Evolutionary conservation across 2,888 invertebrate species (phyloP), one percentile per base, ranked within the genome.

Genomic region (Cynaeus angustus): DNA sequence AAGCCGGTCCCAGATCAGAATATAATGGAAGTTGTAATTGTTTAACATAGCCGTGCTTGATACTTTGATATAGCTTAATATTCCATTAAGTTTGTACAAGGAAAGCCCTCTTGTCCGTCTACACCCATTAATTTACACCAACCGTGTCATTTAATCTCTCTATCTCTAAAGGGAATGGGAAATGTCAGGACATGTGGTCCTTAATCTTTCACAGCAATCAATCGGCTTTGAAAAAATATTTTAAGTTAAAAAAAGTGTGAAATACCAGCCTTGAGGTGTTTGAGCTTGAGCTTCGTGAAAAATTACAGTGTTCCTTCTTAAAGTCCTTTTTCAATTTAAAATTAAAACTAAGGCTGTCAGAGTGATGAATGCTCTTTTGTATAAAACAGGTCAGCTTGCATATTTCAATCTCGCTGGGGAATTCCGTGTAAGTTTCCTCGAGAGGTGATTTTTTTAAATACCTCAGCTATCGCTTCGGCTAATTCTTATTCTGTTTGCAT

Each of bases 1-100:
- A 69, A 71, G 65, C 67, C 68, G 52, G 56, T 68, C 68, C 73
- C 48, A 72, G 62, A 73, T 73, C 72, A 62, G 68, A 72, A 72
- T 70, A 73, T 73, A 73, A 73, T 70, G 68, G 73, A 66, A 68
- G 64, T 70, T 72, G 71, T 72, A 74, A 74, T 74, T 72, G 72
- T 74, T 74, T 72, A 70, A 74, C 74, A 71, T 68, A 38, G 66
- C 59, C 58, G 64, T 65, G 53, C 55, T 68, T 71, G 66, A 59
- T 71, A 71, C 68, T 71, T 69, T 68, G 66, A 68, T 71, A 68
- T 66, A 53, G 71, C 61, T 71, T 71, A 71, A 71, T 71, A 71
- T 71, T 71, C 71, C 71, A 71, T 71, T 71, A 71, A 68, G 68
- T 68, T 61, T 53, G 50, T 61, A 66, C 56, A 68, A 71, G 68